Percentiles rank a stretch among this genome's conserved stretches.
Evolutionary conservation across 37 sponge, comb jelly and placozoan species (phyloP).

Genomic region (Amphimedon queenslandica): DNA sequence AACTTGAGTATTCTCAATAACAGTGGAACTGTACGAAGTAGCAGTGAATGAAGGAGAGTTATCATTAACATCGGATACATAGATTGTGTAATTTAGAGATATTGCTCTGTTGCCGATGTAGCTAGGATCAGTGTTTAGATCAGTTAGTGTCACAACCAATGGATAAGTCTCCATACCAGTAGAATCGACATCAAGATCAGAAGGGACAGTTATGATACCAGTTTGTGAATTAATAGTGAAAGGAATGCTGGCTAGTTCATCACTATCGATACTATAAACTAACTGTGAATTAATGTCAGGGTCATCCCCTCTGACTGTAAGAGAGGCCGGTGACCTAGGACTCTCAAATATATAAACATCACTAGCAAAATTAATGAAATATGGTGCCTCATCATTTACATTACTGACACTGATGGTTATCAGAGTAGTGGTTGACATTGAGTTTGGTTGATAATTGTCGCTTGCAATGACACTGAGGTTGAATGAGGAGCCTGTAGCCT

Average conservation of each 20-base stretch:
- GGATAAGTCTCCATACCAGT: constrained; percentile 13
- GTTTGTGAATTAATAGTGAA: constrained; percentile 18
- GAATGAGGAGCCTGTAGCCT: constrained; percentile 8
- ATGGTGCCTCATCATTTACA: constrained; percentile 74
- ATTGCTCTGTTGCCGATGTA: constrained; percentile 3
- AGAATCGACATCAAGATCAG: constrained; percentile 40
- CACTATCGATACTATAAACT: background rate
- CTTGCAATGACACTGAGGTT: constrained; percentile 22
- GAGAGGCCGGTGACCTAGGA: background rate
- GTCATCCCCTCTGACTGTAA: constrained; percentile 1
- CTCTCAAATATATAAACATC: background rate
- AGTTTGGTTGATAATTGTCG: constrained; percentile 18
- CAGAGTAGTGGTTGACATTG: constrained; percentile 1
- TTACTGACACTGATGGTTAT: constrained; percentile 46
- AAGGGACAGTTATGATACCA: constrained; percentile 29
- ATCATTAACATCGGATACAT: constrained; percentile 52
- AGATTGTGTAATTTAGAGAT: constrained; percentile 30
- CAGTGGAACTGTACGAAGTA: constrained; percentile 1
- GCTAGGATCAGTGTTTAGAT: constrained; percentile 25
- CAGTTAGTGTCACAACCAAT: constrained; percentile 31
- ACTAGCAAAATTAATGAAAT: constrained; percentile 7
- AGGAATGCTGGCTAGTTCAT: background rate
- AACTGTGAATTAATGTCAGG: constrained; percentile 27
- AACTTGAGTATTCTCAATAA: constrained; percentile 23
- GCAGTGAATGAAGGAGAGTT: constrained; percentile 23